These are phyloP conservation scores for western clawed frog (Xenopus tropicalis) DNA, from an alignment of 2,113 vertebrate genomes.

Conservation along the genomic window UCB_Xtro_10.0 CM004451.2:16986501-16987000, in stretches of 20 bases:
- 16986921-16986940: constrained; percentile 87
- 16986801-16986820: background rate
- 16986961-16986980: constrained; percentile 72
- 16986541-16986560: too few species aligned
- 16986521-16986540: too few species aligned
- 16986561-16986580: too few species aligned
- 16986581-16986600: too few species aligned
- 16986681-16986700: constrained; percentile 44
- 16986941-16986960: constrained; percentile 71
- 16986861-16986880: constrained; percentile 25
- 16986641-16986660: constrained; percentile 54
- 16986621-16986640: too few species aligned
- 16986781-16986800: constrained; percentile 9
- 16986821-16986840: constrained; percentile 41
- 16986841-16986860: constrained; percentile 51
- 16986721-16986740: constrained; percentile 83
- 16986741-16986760: constrained; percentile 82
- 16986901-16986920: constrained; percentile 81
- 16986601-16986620: too few species aligned
- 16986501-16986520: too few species aligned
- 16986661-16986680: constrained; percentile 48
- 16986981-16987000: background rate
- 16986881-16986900: background rate
- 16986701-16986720: constrained; percentile 59
- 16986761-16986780: constrained; percentile 72